Base-by-base conservation (phyloP, 2,888 invertebrate genomes). In the Falcaria lacertinaria region DNA sequence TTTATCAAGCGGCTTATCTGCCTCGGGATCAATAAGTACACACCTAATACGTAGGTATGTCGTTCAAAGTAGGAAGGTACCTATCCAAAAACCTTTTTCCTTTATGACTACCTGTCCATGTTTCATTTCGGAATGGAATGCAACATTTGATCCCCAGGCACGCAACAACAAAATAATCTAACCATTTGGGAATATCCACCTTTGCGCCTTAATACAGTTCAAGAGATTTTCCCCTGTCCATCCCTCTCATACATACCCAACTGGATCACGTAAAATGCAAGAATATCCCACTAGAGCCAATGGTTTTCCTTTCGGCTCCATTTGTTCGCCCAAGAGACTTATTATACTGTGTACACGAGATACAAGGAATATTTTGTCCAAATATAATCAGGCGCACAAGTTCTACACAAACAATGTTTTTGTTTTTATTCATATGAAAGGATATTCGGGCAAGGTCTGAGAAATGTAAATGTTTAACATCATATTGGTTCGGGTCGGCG, bases 381-480 rank as follows among this genome's bases (percentile, higher is more conserved):
- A 89, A 89, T 85, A 88, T 89, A 88, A 88, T 88, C 88, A 86
- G 72, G 81, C 80, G 78, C 72, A 72, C 65, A 72, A 71, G 78
- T 76, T 70, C 61, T 62, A 64, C 58, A 77, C 82, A 84, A 87
- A 84, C 81, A 83, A 73, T 75, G 74, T 74, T 81, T 74, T 79
- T 77, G 76, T 80, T 85, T 85, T 82, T 80, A 72, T 81, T 73
- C 76, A 66, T 81, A 74, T 64, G 64, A 69, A 66, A 74, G 71
- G 58, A 74, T 74, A 70, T 65, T 64, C 50, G 69, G 64, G 57
- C 47, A 54, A 63, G 65, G 61, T 65, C 63, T 63, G 62, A 59
- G 66, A 62, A 76, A 78, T 76, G 81, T 80, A 83, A 83, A 84
- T 80, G 77, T 83, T 81, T 79, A 73, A 72, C 77, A 74, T 77